These are phyloP conservation scores for Glandiceps talaboti DNA, from an alignment of 53 echinoderm and acorn worm genomes.

Conservation along the genomic window DNA sequence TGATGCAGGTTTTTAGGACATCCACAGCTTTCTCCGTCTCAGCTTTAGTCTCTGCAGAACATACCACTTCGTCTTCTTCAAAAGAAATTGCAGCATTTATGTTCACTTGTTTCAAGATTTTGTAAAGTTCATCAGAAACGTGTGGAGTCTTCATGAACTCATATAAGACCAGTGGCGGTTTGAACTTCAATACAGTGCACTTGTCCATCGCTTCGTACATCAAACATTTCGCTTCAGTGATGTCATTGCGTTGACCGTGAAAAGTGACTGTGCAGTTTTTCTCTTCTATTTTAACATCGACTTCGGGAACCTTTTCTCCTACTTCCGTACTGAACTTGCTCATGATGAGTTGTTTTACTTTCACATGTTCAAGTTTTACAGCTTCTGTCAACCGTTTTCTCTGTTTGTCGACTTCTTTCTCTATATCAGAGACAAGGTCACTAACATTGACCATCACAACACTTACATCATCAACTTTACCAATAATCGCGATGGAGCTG, in stretches of 20 bases:
- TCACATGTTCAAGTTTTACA: neutral
- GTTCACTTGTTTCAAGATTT: slow-evolving; percentile 9
- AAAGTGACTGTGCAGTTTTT: neutral
- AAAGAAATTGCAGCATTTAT: slow-evolving; percentile 18
- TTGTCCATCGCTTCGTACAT: neutral
- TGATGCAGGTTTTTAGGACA: slow-evolving; percentile 9
- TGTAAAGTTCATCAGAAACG: slow-evolving; percentile 23
- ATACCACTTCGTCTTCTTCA: slow-evolving; percentile 10
- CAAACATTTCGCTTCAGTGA: neutral
- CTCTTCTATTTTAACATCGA: slow-evolving; percentile 4
- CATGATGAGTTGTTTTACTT: slow-evolving; percentile 7
- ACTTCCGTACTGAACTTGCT: slow-evolving; percentile 18
- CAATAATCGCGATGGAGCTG: neutral
- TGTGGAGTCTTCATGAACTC: neutral
- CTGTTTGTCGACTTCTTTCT: slow-evolving; percentile 10
- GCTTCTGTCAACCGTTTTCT: slow-evolving; percentile 12
- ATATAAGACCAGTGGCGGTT: neutral
- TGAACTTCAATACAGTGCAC: neutral
- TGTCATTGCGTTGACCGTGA: neutral
- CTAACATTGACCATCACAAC: neutral
- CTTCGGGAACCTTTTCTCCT: slow-evolving; percentile 5
- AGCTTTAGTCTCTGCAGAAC: slow-evolving; percentile 3
- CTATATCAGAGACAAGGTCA: slow-evolving; percentile 1
- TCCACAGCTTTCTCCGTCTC: slow-evolving; percentile 7
- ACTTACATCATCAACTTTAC: slow-evolving; percentile 12